phyloP scores from a whole-genome alignment of 1,140 invertebrate genomes.

The Mercenaria mercenaria region DNA sequence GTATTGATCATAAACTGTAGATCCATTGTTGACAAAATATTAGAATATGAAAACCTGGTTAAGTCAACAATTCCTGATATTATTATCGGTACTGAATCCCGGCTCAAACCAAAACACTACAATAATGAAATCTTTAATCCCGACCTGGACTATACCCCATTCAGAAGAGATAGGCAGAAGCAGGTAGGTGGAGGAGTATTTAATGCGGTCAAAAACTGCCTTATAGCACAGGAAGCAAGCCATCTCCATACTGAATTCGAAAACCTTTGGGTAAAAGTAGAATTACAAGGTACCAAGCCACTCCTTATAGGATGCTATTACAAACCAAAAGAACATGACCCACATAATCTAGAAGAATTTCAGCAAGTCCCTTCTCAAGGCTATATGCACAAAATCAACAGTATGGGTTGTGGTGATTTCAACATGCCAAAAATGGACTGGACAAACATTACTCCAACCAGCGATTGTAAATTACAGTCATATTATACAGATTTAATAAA shows the following conservation, averaged over 20 bases:
- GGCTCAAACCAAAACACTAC: conserved; percentile 4
- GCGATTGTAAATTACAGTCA: conserved; percentile 9
- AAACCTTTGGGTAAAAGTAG: conserved; percentile 10
- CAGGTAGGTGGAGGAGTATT: not conserved
- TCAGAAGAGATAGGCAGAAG: not conserved
- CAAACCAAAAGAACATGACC: conserved; percentile 6
- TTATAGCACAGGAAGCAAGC: not conserved
- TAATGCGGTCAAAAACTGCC: not conserved
- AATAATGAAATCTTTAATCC: conserved; percentile 15
- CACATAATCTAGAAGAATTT: not conserved
- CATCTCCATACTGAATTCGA: not conserved
- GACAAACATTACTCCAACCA: not conserved
- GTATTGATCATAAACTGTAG: no score
- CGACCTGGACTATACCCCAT: not conserved
- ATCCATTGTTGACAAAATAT: no score
- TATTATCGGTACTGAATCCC: not conserved
- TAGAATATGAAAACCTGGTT: not conserved
- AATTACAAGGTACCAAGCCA: conserved; percentile 3
- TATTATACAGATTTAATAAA: conserved; percentile 12
- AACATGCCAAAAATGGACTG: conserved; percentile 37
- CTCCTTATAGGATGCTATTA: conserved; percentile 21
- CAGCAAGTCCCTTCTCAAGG: not conserved
- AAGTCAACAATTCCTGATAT: not conserved
- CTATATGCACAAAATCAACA: not conserved
- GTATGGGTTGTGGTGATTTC: conserved; percentile 44